phyloP scores from a whole-genome alignment of 2,797 vertebrate genomes.

The Sebastes hopkinsi region DNA sequence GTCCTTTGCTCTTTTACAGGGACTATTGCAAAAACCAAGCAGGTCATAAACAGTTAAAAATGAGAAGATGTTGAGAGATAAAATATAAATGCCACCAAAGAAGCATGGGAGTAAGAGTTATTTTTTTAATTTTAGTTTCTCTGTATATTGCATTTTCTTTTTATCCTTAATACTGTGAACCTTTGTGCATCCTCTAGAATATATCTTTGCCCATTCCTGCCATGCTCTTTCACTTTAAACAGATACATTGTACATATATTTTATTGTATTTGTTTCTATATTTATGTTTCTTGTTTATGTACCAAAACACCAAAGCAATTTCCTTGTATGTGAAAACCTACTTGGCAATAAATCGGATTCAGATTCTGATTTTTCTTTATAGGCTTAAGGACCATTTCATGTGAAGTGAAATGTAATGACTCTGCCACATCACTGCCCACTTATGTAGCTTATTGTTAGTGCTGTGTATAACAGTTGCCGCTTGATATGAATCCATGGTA shows the following conservation, averaged over 20 bases:
- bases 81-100: background rate
- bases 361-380: rapidly evolving
- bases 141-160: background rate
- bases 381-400: background rate
- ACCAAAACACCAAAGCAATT: background rate
- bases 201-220: background rate
- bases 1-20: background rate
- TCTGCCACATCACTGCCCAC: background rate
- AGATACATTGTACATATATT: background rate
- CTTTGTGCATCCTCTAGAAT: background rate
- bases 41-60: too few species aligned
- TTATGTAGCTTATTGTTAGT: background rate
- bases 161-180: background rate
- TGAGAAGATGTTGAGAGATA: too few species aligned
- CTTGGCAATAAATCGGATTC: background rate
- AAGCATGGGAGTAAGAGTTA: background rate
- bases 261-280: background rate
- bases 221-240: background rate
- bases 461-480: background rate
- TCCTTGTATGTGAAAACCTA: background rate
- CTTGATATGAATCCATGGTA: background rate
- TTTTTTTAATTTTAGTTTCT: background rate
- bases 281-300: background rate
- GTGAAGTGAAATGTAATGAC: background rate
- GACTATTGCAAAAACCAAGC: too few species aligned